Conservation (phyloP, 2,797 vertebrate species). For the Prionace glauca region DNA sequence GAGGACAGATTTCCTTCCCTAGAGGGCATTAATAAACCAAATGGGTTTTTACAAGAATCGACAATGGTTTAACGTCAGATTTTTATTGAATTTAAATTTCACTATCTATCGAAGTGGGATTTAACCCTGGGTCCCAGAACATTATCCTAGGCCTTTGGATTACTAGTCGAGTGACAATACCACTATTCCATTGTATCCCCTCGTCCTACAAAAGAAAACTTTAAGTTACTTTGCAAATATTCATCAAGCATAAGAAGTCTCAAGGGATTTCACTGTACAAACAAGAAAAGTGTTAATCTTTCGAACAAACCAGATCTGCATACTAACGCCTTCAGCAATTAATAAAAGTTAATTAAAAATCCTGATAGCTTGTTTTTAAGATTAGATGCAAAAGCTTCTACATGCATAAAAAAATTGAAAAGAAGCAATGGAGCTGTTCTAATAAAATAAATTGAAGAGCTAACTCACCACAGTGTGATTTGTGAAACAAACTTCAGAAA, state of each 20-base stretch:
- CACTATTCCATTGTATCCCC: too few relatives aligned
- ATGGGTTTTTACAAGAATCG: too few relatives aligned
- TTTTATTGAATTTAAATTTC: too few relatives aligned
- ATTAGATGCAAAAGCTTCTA: not conserved
- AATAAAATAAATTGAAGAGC: not conserved
- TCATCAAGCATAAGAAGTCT: not conserved
- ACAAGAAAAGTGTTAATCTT: not conserved
- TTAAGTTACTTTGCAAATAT: not conserved
- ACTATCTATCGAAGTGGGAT: too few relatives aligned
- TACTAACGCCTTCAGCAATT: not conserved
- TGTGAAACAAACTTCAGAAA: not conserved
- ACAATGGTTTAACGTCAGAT: too few relatives aligned
- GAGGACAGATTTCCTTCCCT: too few relatives aligned
- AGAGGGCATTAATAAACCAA: too few relatives aligned
- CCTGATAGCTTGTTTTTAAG: not conserved
- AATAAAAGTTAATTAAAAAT: constrained; percentile 19
- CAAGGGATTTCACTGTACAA: not conserved
- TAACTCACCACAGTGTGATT: not conserved
- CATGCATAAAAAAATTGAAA: not conserved
- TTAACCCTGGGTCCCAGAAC: too few relatives aligned
- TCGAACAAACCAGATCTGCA: not conserved
- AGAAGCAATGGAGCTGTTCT: not conserved
- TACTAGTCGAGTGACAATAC: too few relatives aligned
- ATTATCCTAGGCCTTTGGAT: too few relatives aligned
- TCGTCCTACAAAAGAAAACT: not conserved